Evolutionary conservation across 2,113 vertebrate species (phyloP).

Genomic region (Carassius gibelio): DNA sequence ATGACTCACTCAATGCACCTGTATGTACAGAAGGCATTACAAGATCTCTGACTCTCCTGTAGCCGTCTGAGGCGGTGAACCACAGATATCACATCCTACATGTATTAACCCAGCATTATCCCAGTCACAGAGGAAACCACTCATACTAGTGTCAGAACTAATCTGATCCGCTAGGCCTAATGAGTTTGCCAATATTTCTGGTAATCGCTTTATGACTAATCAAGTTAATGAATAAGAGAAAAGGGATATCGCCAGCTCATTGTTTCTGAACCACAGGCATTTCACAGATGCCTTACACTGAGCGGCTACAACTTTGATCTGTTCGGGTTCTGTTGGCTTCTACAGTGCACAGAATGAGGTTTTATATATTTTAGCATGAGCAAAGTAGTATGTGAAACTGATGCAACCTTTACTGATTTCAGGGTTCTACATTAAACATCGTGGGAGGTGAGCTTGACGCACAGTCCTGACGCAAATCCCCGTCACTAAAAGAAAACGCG

Average conservation of each 20-base stretch:
- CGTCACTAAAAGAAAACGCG: background rate
- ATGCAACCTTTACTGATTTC: background rate
- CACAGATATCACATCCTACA: background rate
- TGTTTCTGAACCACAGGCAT: background rate
- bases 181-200: background rate
- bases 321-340: background rate
- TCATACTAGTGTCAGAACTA: background rate
- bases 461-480: background rate
- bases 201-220: conserved; percentile 8
- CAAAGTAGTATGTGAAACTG: background rate
- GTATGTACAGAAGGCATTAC: background rate
- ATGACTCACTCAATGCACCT: background rate
- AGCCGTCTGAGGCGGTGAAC: background rate
- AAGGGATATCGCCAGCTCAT: background rate
- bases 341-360: background rate
- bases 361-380: background rate
- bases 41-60: background rate
- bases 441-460: conserved; percentile 10
- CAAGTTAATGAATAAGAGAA: background rate
- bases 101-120: conserved; percentile 15
- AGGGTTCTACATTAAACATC: background rate
- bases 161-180: background rate
- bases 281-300: background rate
- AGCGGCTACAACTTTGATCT: background rate
- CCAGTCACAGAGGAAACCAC: background rate